Conservation (phyloP, 2,888 invertebrate genomes). For the Tigriopus californicus region DNA sequence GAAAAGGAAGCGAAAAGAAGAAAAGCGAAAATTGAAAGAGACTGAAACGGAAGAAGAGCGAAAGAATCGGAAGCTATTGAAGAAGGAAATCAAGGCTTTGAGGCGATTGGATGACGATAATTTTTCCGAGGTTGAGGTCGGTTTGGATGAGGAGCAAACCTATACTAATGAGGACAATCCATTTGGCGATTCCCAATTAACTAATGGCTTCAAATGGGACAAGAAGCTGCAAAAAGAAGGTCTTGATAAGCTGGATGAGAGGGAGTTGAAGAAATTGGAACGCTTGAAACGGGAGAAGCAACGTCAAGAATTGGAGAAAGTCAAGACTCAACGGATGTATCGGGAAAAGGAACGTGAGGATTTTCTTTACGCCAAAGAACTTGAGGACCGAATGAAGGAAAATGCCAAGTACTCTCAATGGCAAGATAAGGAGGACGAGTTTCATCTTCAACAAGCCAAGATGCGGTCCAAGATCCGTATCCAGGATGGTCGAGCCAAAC, state of each 20-base stretch:
- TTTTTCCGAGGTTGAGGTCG: slow-evolving; percentile 42
- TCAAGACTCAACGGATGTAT: slow-evolving; percentile 73
- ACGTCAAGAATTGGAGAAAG: slow-evolving; percentile 76
- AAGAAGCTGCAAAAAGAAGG: slow-evolving; percentile 93
- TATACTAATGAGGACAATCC: slow-evolving; percentile 98
- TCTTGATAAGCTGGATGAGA: slow-evolving; percentile 48
- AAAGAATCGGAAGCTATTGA: slow-evolving; percentile 54
- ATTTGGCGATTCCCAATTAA: slow-evolving; percentile 85
- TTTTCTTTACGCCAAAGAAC: slow-evolving; percentile 58
- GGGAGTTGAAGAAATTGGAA: slow-evolving; percentile 62
- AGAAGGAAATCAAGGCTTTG: slow-evolving; percentile 78
- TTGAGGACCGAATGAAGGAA: slow-evolving; percentile 70
- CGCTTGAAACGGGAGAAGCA: slow-evolving; percentile 77
- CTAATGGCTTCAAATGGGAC: slow-evolving; percentile 88
- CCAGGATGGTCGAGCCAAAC: slow-evolving; percentile 90
- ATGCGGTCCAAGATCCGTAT: slow-evolving; percentile 84
- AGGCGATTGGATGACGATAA: slow-evolving; percentile 43
- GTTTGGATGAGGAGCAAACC: slow-evolving; percentile 90
- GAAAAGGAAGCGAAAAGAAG: slow-evolving; percentile 42
- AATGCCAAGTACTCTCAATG: slow-evolving; percentile 79
- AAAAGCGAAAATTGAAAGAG: slow-evolving; percentile 40
- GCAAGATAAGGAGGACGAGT: slow-evolving; percentile 90
- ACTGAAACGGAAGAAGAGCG: slow-evolving; percentile 91
- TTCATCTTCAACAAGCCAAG: slow-evolving; percentile 87
- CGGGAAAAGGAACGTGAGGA: slow-evolving; percentile 67